Conservation (phyloP, 2,888 invertebrate species). For the Sericinus montela region DNA sequence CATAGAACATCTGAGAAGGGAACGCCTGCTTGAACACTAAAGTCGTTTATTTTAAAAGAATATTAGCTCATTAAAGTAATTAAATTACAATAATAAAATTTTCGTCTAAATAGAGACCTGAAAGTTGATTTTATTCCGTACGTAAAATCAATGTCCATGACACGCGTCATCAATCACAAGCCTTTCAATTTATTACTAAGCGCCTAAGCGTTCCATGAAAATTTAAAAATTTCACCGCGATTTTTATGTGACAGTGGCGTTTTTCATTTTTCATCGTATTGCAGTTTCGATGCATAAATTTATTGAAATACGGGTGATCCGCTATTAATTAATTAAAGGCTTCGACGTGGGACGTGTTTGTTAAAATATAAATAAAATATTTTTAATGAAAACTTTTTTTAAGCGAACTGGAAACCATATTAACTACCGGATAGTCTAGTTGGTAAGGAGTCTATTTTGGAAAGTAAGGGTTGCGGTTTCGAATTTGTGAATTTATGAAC, state of each 20-base stretch:
- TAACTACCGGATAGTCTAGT: too few species aligned
- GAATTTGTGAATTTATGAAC: too few species aligned
- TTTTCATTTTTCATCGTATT: constrained; percentile 3
- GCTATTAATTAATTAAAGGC: constrained; percentile 10
- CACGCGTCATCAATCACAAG: constrained; percentile 47
- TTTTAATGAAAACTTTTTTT: background rate
- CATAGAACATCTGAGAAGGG: too few species aligned
- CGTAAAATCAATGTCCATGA: constrained; percentile 30
- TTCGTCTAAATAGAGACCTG: too few species aligned
- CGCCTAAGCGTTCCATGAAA: constrained; percentile 30
- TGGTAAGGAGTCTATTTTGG: too few species aligned
- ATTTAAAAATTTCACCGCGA: constrained; percentile 30
- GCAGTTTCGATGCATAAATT: background rate
- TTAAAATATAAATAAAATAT: background rate
- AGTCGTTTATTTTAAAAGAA: too few species aligned
- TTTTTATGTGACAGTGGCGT: constrained; percentile 3
- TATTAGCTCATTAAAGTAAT: too few species aligned
- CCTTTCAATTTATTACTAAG: constrained; percentile 56
- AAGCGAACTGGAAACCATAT: too few species aligned
- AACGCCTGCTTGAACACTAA: too few species aligned
- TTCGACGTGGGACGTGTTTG: background rate
- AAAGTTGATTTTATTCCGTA: constrained; percentile 15
- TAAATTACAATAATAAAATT: too few species aligned
- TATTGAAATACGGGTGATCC: constrained; percentile 1
- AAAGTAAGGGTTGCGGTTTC: too few species aligned